Conservation (phyloP, 2,113 vertebrate species). For the Eclectus roratus region DNA sequence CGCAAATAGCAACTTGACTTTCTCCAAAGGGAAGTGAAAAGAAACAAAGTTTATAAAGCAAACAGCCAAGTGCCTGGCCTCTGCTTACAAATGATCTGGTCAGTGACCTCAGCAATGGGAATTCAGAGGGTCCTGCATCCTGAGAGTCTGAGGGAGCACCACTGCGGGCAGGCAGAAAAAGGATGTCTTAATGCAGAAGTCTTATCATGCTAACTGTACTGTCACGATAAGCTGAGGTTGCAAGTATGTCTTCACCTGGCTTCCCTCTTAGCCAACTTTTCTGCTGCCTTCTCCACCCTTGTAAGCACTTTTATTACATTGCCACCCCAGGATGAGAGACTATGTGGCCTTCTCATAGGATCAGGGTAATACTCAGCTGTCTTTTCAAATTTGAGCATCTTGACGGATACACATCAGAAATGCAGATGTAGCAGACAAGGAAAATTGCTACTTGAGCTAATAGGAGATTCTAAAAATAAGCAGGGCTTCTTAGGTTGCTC, state of each 20-base stretch:
- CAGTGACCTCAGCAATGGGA: neutral
- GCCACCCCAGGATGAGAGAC: neutral
- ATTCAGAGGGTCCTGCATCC: neutral
- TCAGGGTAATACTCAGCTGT: neutral
- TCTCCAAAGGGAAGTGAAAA: no score
- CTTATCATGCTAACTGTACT: neutral
- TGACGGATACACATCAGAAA: neutral
- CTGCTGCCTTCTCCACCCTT: neutral
- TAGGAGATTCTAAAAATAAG: constrained; percentile 5
- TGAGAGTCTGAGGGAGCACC: neutral
- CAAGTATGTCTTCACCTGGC: neutral
- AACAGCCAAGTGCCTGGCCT: no score
- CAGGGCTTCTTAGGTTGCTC: neutral
- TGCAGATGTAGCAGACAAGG: neutral
- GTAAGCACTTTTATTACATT: neutral
- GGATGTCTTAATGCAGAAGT: neutral
- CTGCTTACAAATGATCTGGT: neutral
- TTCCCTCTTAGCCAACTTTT: neutral
- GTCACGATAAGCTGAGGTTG: neutral
- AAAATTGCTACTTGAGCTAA: neutral
- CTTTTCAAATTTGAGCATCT: neutral
- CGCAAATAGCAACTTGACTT: no score
- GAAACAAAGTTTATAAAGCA: no score
- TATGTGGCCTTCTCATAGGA: neutral
- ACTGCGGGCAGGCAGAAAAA: neutral